Conservation (phyloP, 2,113 vertebrate genomes). For the Piliocolobus tephrosceles region DNA sequence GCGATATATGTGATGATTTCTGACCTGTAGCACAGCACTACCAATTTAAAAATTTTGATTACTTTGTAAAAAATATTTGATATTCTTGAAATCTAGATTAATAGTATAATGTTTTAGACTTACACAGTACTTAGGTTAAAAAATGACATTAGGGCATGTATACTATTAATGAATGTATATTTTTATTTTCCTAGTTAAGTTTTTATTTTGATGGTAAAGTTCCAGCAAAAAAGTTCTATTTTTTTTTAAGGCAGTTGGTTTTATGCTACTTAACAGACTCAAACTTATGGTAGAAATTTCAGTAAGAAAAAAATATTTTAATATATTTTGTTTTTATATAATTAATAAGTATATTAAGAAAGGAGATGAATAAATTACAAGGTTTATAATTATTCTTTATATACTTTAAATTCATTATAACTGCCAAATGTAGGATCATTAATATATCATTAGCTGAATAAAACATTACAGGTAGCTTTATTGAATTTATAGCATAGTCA, state of each 20-base stretch:
- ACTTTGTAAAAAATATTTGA: slow-evolving; percentile 30
- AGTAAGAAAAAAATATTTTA: slow-evolving; percentile 44
- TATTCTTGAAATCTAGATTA: slow-evolving; percentile 47
- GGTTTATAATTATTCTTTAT: slow-evolving; percentile 21
- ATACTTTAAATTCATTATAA: slow-evolving; percentile 12
- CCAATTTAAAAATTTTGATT: slow-evolving; percentile 40
- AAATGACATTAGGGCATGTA: slow-evolving; percentile 55
- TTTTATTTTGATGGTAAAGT: slow-evolving; percentile 63
- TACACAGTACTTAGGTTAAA: slow-evolving; percentile 59
- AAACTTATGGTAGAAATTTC: slow-evolving; percentile 43
- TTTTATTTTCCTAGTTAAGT: slow-evolving; percentile 74
- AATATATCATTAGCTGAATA: slow-evolving; percentile 38
- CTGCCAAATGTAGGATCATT: background rate
- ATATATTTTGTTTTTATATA: slow-evolving; percentile 45
- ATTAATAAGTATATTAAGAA: slow-evolving; percentile 28
- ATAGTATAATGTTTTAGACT: slow-evolving; percentile 32
- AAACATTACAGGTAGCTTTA: background rate
- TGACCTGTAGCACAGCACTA: background rate
- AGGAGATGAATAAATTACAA: slow-evolving; percentile 29
- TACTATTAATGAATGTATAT: slow-evolving; percentile 69
- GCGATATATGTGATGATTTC: slow-evolving; percentile 41
- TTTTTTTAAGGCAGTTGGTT: slow-evolving; percentile 49
- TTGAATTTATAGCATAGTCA: background rate
- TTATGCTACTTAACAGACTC: slow-evolving; percentile 41
- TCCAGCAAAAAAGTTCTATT: background rate